Base-by-base conservation (phyloP, 2,113 vertebrate genomes). In the Xiphias gladius region DNA sequence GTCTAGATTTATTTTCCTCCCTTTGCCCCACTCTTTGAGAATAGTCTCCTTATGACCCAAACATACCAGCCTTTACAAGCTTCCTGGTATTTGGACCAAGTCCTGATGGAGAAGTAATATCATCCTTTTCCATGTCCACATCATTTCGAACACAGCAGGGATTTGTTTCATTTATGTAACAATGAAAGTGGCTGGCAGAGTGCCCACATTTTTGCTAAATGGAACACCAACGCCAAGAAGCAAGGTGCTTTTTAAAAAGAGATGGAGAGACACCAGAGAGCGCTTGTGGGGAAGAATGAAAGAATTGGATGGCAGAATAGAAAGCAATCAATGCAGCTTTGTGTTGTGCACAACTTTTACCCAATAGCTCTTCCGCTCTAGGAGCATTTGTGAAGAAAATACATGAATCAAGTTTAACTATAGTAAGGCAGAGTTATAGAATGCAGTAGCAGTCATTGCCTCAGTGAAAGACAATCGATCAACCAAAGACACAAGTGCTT, bases 121-220 rank as follows among this genome's bases (percentile, higher is more conserved):
- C 86, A 86, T 87, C 85, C 80, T 89, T 92, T 90, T 94, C 76
- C 86, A 82, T 91, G 93, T 92, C 86, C 91, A 88, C 85, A 91
- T 86, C 83, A 69, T 88, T 88, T 91, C 80, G 63, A 79, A 82
- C 89, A 94, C 90, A 88, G 84, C 82, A 24, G 89, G 89, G 86
- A 90, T 92, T 91, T 90, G 90, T 92, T 93, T 93, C 85, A 92
- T 94, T 92, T 89, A 90, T 91, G 88, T 91, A 88, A 90, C 90
- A 88, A 92, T 90, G 84, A 88, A 89, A 83, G 80, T 82, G 84
- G 72, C 83, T 94, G 91, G 91, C 90, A 81, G 30, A 76, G 69
- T 75, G 86, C 88, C 92, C 81, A 67, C 66, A 55, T 86, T 87
- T n/a, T 84, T 86, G 82, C 86, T 92, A 88, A 94, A 93, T 90